Base-by-base conservation (phyloP, 2,113 vertebrate genomes). In the Turnix velox region DNA sequence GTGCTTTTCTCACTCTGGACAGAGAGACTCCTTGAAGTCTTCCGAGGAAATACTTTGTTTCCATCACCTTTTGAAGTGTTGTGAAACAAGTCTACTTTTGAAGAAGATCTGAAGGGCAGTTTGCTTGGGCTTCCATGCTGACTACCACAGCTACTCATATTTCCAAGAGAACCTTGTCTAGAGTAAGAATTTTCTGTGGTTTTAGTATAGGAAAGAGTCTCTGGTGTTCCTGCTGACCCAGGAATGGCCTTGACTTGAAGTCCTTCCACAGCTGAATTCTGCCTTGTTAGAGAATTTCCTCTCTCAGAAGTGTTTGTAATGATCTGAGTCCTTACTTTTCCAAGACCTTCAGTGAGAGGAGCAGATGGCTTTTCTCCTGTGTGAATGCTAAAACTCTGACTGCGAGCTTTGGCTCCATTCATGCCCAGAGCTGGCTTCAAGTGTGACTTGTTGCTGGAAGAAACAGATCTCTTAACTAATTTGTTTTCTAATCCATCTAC, bases 401-500 rank as follows among this genome's bases (percentile, higher is more conserved):
- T 99, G 2, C 99, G 98, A 49, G 98, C 99, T 96, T 99, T 99
- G 1, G 99, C 98, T 18, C 98, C 99, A 4, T 98, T 99, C 99
- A 99, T 99, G 66, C 99, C 99, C 73, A 99, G 96, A 24, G 98
- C 99, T 10, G 99, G 99, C 79, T 99, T 99, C 22, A 98, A 94
- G 83, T 98, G 98, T 0, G 98, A 95, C 94, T 99, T 99, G 92
- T 90, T 98, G 30, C 92, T 97, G 43, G 98, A 98, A 52, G 98
- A 99, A 96, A 98, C 92, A 57, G 98, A 98, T 81, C 98, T 97
- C 69, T 98, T 98, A 37, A 97, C 95, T 72, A 97, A 97, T 83
- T 97, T 98, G 95, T 95, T 98, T 78, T 98, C 98, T 61, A 87
- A 49, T 61, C 95, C 95, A 69, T 98, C 98, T 77, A 73, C 97